These are phyloP conservation scores for Streptopelia turtur DNA, from an alignment of 2,797 vertebrate genomes.

Conservation along the genomic window DNA sequence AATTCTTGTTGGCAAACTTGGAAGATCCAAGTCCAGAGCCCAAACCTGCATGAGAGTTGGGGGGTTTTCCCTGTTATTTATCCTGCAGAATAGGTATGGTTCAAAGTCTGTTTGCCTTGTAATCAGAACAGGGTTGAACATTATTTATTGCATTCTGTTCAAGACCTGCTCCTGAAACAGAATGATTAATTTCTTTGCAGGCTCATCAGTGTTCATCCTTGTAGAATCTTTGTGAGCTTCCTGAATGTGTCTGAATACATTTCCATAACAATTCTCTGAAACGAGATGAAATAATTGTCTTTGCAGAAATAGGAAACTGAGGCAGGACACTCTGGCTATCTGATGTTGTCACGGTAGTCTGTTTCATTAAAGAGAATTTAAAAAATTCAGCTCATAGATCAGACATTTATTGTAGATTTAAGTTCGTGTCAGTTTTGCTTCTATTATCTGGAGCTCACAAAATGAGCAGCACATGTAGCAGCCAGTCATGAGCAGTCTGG, in stretches of 20 bases:
- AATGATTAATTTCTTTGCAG: constrained; percentile 10
- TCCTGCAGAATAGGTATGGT: background rate
- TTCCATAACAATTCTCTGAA: background rate
- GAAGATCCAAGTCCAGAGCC: background rate
- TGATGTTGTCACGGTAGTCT: background rate
- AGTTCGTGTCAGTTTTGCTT: background rate
- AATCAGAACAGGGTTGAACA: background rate
- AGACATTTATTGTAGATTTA: background rate
- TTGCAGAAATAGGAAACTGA: background rate
- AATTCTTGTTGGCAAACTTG: background rate
- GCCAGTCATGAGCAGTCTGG: background rate
- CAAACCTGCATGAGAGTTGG: background rate
- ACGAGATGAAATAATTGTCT: background rate
- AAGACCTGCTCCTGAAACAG: background rate
- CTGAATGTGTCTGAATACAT: background rate
- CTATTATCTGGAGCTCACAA: background rate
- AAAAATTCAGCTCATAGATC: background rate
- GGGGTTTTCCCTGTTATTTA: background rate
- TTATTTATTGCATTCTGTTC: constrained; percentile 3
- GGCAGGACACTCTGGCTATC: background rate
- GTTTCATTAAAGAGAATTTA: background rate
- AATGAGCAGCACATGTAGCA: background rate
- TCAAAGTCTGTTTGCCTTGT: background rate
- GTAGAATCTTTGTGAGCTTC: background rate
- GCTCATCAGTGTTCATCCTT: background rate